phyloP scores from a whole-genome alignment of 2,888 invertebrate species.

The Fabriciana adippe region DNA sequence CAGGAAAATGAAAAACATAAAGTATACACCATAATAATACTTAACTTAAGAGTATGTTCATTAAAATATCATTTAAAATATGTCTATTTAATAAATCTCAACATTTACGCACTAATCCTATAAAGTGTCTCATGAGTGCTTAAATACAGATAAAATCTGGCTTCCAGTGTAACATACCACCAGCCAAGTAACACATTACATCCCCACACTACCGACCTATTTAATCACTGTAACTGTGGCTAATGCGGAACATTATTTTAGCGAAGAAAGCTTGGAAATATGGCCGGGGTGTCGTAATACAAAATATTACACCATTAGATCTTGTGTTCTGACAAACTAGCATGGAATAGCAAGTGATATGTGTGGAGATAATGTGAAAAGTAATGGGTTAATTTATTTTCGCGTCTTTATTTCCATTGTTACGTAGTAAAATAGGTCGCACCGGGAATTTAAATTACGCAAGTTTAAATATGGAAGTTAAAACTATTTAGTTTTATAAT shows the following conservation, averaged over 20 bases:
- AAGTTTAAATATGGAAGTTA: too few relatives aligned
- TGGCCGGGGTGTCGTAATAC: constrained; percentile 63
- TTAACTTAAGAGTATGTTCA: too few relatives aligned
- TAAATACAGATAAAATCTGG: constrained; percentile 25
- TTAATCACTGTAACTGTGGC: constrained; percentile 79
- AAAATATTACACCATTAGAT: constrained; percentile 58
- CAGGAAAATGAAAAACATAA: too few relatives aligned
- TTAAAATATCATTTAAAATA: too few relatives aligned
- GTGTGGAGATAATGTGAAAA: constrained; percentile 8
- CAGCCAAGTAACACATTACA: constrained; percentile 58
- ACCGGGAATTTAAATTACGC: too few relatives aligned
- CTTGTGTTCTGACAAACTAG: constrained; percentile 38
- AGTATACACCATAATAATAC: too few relatives aligned
- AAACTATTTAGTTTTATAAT: too few relatives aligned
- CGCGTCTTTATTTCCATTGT: not conserved
- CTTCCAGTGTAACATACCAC: constrained; percentile 29
- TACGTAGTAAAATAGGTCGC: not conserved
- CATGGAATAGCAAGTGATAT: constrained; percentile 34
- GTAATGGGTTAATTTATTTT: constrained; percentile 5
- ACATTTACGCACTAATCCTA: not conserved
- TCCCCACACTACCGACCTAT: constrained; percentile 63
- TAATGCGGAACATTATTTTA: constrained; percentile 76
- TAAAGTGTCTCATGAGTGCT: constrained; percentile 18
- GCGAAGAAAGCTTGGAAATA: constrained; percentile 71
- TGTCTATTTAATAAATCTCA: too few relatives aligned